Evolutionary conservation across 2,888 invertebrate genomes (phyloP).

Genomic region (Nemoura dubitans): DNA sequence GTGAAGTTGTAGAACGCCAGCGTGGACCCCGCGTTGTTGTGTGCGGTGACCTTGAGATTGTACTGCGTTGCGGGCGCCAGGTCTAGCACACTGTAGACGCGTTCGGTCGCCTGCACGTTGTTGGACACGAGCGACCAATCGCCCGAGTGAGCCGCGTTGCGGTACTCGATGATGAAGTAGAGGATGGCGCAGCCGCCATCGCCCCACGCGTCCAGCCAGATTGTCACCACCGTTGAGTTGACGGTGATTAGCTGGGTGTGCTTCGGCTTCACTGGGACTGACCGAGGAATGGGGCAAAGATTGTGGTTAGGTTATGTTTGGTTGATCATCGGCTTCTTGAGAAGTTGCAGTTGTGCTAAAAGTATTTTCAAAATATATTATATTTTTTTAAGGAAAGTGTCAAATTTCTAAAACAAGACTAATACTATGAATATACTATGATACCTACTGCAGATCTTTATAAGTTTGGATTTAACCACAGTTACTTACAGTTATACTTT

Average conservation of each 20-base stretch:
- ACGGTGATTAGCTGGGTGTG: conserved; percentile 84
- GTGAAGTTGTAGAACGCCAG: conserved; percentile 86
- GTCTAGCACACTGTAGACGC: conserved; percentile 82
- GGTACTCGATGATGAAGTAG: conserved; percentile 85
- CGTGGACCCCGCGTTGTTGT: conserved; percentile 88
- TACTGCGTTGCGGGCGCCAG: conserved; percentile 80
- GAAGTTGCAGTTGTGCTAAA: too few species aligned
- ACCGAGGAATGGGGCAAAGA: conserved; percentile 55
- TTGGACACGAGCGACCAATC: conserved; percentile 82
- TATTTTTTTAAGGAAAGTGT: too few species aligned
- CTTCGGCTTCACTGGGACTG: conserved; percentile 80
- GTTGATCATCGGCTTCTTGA: too few species aligned
- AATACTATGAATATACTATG: too few species aligned
- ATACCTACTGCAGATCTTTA: too few species aligned
- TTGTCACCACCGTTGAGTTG: conserved; percentile 85
- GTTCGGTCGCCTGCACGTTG: conserved; percentile 82
- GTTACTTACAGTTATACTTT: too few species aligned
- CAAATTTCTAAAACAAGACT: too few species aligned
- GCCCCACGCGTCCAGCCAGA: conserved; percentile 88
- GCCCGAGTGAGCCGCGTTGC: conserved; percentile 67
- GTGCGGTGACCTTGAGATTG: conserved; percentile 78
- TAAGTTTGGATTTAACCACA: too few species aligned
- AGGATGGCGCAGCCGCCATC: conserved; percentile 89
- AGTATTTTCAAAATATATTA: too few species aligned
- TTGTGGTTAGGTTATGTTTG: too few species aligned